Percentiles rank a stretch among this genome's conserved stretches.
Evolutionary conservation across 2,113 vertebrate genomes (phyloP).

Genomic region (Ivindomyrus marchei): DNA sequence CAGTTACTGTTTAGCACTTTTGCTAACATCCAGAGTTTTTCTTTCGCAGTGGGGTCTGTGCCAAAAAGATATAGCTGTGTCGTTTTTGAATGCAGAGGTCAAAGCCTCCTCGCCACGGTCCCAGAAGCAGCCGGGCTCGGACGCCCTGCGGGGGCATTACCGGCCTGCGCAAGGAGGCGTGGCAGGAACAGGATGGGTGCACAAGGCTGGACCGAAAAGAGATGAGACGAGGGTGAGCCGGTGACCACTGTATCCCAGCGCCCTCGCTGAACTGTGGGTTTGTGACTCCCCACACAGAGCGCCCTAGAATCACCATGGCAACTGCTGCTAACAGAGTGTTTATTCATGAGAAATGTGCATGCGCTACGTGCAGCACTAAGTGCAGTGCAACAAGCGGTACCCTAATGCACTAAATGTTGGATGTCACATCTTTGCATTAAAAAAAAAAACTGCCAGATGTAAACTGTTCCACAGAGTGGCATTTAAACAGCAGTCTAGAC

Average conservation of each 20-base stretch:
- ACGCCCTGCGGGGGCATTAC: background rate
- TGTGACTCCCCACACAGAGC: background rate
- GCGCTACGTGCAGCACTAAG: background rate
- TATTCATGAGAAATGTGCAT: background rate
- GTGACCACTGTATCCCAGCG: background rate
- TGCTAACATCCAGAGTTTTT: background rate
- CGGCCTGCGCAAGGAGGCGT: background rate
- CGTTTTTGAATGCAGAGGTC: background rate
- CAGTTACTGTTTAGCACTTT: background rate
- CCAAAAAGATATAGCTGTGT: background rate
- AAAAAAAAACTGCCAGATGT: background rate
- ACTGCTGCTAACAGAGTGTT: background rate
- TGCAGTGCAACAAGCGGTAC: background rate
- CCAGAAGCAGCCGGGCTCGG: background rate
- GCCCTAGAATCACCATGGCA: background rate
- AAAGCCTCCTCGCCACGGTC: background rate
- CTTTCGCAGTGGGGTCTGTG: background rate
- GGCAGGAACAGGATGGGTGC: too few relatives aligned
- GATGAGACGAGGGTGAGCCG: background rate
- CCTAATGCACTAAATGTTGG: background rate
- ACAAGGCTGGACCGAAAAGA: background rate
- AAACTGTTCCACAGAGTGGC: background rate
- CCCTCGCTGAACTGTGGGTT: background rate
- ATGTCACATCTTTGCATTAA: background rate
- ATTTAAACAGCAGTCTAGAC: conserved; percentile 4